Evolutionary conservation across 2,797 vertebrate genomes (phyloP).

Genomic region (Acanthurus tractus): DNA sequence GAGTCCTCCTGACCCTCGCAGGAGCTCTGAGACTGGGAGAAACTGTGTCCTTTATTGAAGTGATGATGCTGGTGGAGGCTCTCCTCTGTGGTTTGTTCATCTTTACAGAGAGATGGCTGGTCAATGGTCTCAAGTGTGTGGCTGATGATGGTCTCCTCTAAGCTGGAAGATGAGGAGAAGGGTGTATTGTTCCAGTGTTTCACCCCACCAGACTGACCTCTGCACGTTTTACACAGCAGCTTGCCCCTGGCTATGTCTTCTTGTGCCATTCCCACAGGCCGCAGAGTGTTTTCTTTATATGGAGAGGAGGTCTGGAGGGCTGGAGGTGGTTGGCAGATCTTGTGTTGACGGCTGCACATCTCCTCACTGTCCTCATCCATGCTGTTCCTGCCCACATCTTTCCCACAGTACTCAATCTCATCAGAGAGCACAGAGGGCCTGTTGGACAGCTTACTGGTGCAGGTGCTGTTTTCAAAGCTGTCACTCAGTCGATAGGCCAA

Average conservation of each 20-base stretch:
- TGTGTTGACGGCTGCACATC: conserved; percentile 69
- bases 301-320: conserved; percentile 97
- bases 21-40: conserved; percentile 87
- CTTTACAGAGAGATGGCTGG: conserved; percentile 75
- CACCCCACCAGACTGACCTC: conserved; percentile 62
- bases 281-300: conserved; percentile 86
- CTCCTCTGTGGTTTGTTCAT: conserved; percentile 60
- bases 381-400: conserved; percentile 70
- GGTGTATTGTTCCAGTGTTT: conserved; percentile 81
- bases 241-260: conserved; percentile 71
- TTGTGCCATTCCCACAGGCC: conserved; percentile 53
- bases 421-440: conserved; percentile 95
- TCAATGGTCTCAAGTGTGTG: conserved; percentile 80
- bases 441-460: conserved; percentile 97
- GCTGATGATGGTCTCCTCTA: conserved; percentile 83
- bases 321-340: conserved; percentile 76
- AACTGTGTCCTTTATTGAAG: conserved; percentile 77
- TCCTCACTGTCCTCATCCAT: conserved; percentile 70
- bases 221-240: conserved; percentile 83
- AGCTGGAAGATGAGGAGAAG: conserved; percentile 85
- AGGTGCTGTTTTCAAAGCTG: conserved; percentile 99
- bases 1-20: conserved; percentile 93
- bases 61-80: conserved; percentile 47
- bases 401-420: conserved; percentile 90
- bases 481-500: conserved; percentile 94